Evolutionary conservation across 2,797 vertebrate genomes (phyloP), one percentile per base, ranked within the genome.

Genomic region (Cyclura pinguis): DNA sequence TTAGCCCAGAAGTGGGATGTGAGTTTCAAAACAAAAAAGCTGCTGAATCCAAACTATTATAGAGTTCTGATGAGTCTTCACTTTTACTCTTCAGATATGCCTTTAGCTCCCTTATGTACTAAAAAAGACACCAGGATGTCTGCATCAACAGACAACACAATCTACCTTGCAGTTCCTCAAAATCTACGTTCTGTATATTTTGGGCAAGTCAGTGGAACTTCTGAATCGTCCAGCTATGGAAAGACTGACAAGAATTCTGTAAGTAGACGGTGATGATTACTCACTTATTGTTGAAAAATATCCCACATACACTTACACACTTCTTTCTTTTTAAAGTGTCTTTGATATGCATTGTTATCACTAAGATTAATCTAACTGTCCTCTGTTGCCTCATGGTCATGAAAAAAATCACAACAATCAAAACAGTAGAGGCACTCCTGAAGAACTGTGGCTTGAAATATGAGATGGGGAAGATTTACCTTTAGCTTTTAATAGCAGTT

Each of bases 81-180:
- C 59, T 1, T 93, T 64, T 90, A 1, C 1, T 92, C 88, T 87
- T 93, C 96, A 98, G 98, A 98, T 91, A 97, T 97, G 95, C 97
- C 98, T 96, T 96, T 98, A 86, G 89, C 92, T 38, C 88, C 93
- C 91, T 97, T 96, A 95, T 96, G 97, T 86, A 8, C 90, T 91
- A 74, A 96, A 94, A 97, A 94, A 94, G 93, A 96, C 92, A 95
- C 96, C 96, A 97, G 96, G 93, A 95, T 95, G 90, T 94, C 95
- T 55, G 96, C 95, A 62, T 95, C 97, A 84, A 84, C 94, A 88
- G 96, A 96, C 80, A 98, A 96, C 80, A 96, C 94, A 88, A 98
- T 97, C 83, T 97, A 98, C 87, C 97, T 98, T 87, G 97, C 97
- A 2, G 93, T 98, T 94, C 98, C 98, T 76, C 96, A 94, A 38